Evolutionary conservation across 1,140 invertebrate species (phyloP), one percentile per base, ranked within the genome.

Genomic region (Zaprionus capensis): DNA sequence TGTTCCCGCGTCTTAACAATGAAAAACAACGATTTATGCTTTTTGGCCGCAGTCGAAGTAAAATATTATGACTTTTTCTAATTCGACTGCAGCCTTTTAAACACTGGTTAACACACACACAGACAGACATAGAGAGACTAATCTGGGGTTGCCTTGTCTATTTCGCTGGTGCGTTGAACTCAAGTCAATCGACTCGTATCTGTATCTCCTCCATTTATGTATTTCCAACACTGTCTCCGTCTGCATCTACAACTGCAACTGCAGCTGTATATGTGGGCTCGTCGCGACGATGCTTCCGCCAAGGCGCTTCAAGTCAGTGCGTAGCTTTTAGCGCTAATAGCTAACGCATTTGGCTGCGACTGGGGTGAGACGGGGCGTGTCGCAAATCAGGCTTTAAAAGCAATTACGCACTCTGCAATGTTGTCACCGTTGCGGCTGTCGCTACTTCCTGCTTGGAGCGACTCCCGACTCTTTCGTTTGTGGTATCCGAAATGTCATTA

Each of bases 401-500:
- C 81, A 82, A 82, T 82, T 82, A 82, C 80, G 80, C 80, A 82
- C 81, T 83, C 67, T 68, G 80, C 71, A 67, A 61, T 66, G 80
- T 83, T 83, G 81, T 82, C 71, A 67, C 63, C 81, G 72, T 55
- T 76, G 76, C 69, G 71, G 64, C 51, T 78, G 69, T 67, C 5
- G 44, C 20, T 61, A 78, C 57, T 77, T 56, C 57, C 66, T 68
- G 66, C 66, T 68, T 28, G 4, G 9, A 59, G 66, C 66, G 41
- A 68, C 41, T 59, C 55, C 31, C 20, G 20, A 12, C 46, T 46
- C 41, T 46, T 7, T 46, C 6, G 41, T 2, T 46, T 46, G 41
- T 11, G 46, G 46, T 51, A 22, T 51, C 46, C 46, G 46, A 51
- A 51, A 20, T 51, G 46, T 51, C 46, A 51, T 51, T 51, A 51